Conservation (phyloP, 2,888 invertebrate species). For the Cosmopolites sordidus region DNA sequence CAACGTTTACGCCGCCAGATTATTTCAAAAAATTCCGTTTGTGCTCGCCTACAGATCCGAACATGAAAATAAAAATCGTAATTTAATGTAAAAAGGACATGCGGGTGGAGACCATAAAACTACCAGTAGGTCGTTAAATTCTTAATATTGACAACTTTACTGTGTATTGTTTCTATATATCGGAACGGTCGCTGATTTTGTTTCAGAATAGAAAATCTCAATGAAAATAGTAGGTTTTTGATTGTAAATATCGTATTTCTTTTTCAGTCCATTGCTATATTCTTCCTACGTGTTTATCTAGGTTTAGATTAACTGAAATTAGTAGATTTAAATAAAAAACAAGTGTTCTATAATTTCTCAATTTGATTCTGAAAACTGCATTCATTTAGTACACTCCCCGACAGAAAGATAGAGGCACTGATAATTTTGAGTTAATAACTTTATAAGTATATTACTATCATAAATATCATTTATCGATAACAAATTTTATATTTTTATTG, state of each 20-base stretch:
- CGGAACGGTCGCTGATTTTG: background rate
- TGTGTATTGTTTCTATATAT: background rate
- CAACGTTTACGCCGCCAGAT: conserved; percentile 12
- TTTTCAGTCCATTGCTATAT: background rate
- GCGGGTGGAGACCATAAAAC: conserved; percentile 7
- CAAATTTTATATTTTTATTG: no score
- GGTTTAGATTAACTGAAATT: no score
- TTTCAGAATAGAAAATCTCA: background rate
- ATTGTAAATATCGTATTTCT: background rate
- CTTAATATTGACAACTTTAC: conserved; percentile 9
- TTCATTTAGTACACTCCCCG: no score
- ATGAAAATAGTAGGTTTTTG: background rate
- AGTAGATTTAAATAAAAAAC: no score
- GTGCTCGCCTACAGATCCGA: conserved; percentile 13
- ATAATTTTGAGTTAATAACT: no score
- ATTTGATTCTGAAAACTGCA: no score
- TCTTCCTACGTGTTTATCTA: background rate
- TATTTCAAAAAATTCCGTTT: conserved; percentile 13
- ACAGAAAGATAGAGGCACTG: no score
- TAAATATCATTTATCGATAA: no score
- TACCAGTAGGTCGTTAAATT: conserved; percentile 10
- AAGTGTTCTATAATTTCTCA: no score
- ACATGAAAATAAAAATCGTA: conserved; percentile 12
- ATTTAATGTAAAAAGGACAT: conserved; percentile 17
- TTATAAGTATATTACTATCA: no score